Percentiles rank a stretch among this genome's conserved stretches.
Evolutionary conservation across 2,888 invertebrate genomes (phyloP).

Genomic region (Diogma glabrata): DNA sequence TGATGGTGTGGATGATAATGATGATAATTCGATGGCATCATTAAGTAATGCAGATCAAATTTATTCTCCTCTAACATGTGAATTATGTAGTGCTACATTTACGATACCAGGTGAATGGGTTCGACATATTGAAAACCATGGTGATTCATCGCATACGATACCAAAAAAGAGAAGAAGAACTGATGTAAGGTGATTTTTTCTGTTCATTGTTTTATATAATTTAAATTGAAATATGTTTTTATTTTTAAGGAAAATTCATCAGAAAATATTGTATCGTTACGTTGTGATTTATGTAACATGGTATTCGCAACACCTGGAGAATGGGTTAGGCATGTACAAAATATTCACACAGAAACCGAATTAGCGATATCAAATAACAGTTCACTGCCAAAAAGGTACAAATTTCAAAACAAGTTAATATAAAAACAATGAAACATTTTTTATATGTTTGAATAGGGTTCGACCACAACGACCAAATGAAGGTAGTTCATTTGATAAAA

Average conservation of each 20-base stretch:
- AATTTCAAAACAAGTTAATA: no score
- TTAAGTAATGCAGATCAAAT: constrained; percentile 39
- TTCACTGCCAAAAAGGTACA: constrained; percentile 49
- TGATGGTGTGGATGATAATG: constrained; percentile 13
- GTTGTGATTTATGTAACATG: constrained; percentile 67
- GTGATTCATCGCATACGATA: constrained; percentile 44
- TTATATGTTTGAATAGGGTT: not conserved
- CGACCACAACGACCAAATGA: constrained; percentile 9
- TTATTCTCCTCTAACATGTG: constrained; percentile 69
- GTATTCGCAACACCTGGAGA: constrained; percentile 67
- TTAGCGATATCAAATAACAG: constrained; percentile 65
- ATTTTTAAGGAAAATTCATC: constrained; percentile 22
- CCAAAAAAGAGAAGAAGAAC: constrained; percentile 41
- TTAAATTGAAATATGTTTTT: not conserved
- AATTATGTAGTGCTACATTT: constrained; percentile 73
- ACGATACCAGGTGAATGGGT: constrained; percentile 74
- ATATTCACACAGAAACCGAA: constrained; percentile 69
- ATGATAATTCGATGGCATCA: constrained; percentile 21
- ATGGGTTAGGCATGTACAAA: constrained; percentile 80
- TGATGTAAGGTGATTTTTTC: constrained; percentile 34
- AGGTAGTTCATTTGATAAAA: constrained; percentile 40
- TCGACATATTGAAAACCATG: constrained; percentile 69
- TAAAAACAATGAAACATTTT: not conserved
- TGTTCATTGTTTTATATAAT: constrained; percentile 3
- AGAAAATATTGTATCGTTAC: constrained; percentile 60